Evolutionary conservation across 2,888 invertebrate genomes (phyloP), one percentile per base, ranked within the genome.

Genomic region (Eupithecia vulgata): DNA sequence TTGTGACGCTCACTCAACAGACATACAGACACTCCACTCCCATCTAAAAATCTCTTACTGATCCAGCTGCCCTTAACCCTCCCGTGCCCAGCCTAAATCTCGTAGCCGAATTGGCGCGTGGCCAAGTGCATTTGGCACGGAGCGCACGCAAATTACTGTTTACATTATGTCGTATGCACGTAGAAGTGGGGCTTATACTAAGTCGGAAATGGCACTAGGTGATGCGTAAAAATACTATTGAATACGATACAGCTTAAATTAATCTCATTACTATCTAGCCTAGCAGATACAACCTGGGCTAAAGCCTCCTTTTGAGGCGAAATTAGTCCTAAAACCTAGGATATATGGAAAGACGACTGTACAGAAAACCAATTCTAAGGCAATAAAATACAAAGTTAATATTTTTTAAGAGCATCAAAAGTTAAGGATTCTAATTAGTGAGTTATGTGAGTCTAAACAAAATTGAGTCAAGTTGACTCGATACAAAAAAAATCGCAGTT

Each of bases 61-160:
- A 42, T 8, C 65, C 21, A 65, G 65, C 65, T 37, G 21, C 37
- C 40, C 34, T 34, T 64, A 61, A 34, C 61, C 65, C 37, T n/a
- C 42, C 12, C 37, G n/a, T 37, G 42, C 42, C 48, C 25, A 72
- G 75, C 67, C 77, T 74, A 73, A 78, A 78, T 75, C 77, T 75
- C 68, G 77, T 73, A 75, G 76, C 71, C 74, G 72, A 75, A 76
- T 89, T 90, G 91, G 91, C 84, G 57, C 30, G 15, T n/a, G 1
- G 83, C 91, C 91, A 87, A 87, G 77, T 84, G 85, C 87, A 89
- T 89, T 91, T 91, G 91, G 90, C 90, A 84, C 80, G 76, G 75
- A 78, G 79, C 75, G 81, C 82, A 88, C 83, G 85, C 88, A 88
- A 90, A 90, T 90, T 87, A 89, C 85, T 88, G 87, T 88, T 88